Evolutionary conservation across 2,888 invertebrate genomes (phyloP).

Genomic region (Stenodema calcarata): DNA sequence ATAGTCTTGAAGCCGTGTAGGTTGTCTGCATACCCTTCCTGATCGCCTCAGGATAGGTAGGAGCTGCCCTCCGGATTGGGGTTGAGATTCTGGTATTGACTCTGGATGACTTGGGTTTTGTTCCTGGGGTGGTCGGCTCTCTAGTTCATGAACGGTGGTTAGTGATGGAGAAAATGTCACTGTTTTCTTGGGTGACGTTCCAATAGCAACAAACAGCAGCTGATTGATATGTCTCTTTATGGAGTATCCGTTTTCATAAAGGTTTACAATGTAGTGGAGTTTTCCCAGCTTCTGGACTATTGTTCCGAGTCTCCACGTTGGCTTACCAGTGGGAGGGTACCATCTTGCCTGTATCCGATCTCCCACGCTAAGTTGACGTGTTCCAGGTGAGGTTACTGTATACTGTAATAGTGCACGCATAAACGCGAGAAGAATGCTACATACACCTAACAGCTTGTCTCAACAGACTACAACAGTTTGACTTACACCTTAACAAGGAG

Average conservation of each 20-base stretch:
- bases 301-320: neutral
- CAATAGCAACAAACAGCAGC: neutral
- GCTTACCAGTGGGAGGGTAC: neutral
- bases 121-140: neutral
- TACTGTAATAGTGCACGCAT: neutral
- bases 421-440: neutral
- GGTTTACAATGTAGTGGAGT: neutral
- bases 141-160: neutral
- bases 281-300: neutral
- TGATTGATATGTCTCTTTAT: neutral
- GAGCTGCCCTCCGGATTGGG: no score
- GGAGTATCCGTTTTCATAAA: neutral
- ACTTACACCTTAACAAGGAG: constrained; percentile 19
- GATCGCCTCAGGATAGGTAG: neutral
- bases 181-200: neutral
- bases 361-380: neutral
- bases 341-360: neutral
- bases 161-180: constrained; percentile 1
- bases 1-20: neutral
- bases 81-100: neutral
- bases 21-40: neutral
- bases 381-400: neutral
- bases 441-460: neutral
- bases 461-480: neutral
- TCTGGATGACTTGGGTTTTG: neutral